phyloP scores from a whole-genome alignment of 2,797 vertebrate species.

The Ceyx erithaca region DNA sequence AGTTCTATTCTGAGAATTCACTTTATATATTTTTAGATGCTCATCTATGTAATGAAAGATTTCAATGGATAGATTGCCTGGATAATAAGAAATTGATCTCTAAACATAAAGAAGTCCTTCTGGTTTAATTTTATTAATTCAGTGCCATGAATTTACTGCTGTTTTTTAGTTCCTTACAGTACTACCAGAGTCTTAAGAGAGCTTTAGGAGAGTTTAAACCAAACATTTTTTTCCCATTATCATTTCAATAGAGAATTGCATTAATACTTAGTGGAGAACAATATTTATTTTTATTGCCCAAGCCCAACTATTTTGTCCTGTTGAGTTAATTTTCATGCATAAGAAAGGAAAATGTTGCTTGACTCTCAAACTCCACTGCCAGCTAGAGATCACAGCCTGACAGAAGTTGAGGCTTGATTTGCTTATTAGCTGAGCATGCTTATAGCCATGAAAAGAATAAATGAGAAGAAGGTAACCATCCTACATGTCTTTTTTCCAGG shows the following conservation, averaged over 20 bases:
- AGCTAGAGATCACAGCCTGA: neutral
- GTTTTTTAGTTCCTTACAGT: neutral
- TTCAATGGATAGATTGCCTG: neutral
- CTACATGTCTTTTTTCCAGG: neutral
- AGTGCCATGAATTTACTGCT: neutral
- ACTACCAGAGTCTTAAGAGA: neutral
- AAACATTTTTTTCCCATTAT: neutral
- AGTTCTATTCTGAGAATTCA: neutral
- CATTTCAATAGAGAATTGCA: neutral
- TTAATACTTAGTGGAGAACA: neutral
- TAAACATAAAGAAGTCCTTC: neutral
- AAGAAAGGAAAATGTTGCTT: neutral
- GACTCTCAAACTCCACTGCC: neutral
- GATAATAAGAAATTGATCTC: neutral
- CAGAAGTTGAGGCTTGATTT: neutral
- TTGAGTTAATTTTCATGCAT: neutral
- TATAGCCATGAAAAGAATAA: neutral
- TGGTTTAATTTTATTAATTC: neutral
- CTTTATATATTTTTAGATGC: neutral
- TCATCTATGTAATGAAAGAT: neutral
- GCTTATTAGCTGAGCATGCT: fast-evolving
- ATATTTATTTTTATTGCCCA: neutral
- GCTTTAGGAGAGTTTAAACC: neutral
- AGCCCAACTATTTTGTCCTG: neutral
- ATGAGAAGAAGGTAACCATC: neutral